Conservation (phyloP, 2,888 invertebrate species). For the Liodrosophila aerea region DNA sequence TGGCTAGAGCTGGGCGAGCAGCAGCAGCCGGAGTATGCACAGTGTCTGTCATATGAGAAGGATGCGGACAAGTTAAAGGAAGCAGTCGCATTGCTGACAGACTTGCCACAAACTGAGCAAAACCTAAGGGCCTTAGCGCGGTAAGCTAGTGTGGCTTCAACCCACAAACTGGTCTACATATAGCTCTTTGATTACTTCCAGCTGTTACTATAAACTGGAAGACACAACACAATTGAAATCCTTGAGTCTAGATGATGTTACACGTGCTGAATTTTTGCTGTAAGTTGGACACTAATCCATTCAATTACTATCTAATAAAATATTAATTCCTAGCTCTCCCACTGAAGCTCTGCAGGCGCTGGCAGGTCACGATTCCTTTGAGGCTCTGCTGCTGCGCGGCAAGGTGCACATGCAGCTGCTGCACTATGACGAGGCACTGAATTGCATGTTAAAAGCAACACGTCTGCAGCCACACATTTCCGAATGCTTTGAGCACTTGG, state of each 20-base stretch:
- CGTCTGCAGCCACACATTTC: conserved; percentile 89
- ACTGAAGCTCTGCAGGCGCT: conserved; percentile 84
- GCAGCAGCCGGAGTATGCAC: conserved; percentile 46
- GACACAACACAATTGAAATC: conserved; percentile 49
- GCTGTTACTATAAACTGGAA: conserved; percentile 71
- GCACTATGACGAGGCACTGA: conserved; percentile 85
- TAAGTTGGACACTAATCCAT: conserved; percentile 38
- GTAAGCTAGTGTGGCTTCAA: conserved; percentile 33
- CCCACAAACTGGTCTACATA: too few species aligned
- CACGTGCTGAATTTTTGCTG: conserved; percentile 70
- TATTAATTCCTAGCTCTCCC: conserved; percentile 70
- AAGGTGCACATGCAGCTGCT: conserved; percentile 79
- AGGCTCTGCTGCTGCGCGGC: conserved; percentile 70
- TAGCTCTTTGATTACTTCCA: conserved; percentile 33
- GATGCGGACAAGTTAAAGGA: conserved; percentile 80
- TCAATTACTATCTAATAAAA: neutral
- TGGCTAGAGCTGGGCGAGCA: conserved; percentile 64
- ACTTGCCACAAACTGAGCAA: conserved; percentile 39
- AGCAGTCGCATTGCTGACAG: conserved; percentile 82
- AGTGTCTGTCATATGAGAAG: conserved; percentile 72
- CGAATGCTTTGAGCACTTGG: conserved; percentile 89
- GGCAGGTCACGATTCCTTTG: conserved; percentile 62
- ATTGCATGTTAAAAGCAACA: conserved; percentile 87
- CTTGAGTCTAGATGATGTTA: conserved; percentile 54
- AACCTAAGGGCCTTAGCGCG: conserved; percentile 68